These are phyloP conservation scores for Sialis fuliginosa DNA, from an alignment of 2,888 invertebrate genomes.

Conservation along the genomic window DNA sequence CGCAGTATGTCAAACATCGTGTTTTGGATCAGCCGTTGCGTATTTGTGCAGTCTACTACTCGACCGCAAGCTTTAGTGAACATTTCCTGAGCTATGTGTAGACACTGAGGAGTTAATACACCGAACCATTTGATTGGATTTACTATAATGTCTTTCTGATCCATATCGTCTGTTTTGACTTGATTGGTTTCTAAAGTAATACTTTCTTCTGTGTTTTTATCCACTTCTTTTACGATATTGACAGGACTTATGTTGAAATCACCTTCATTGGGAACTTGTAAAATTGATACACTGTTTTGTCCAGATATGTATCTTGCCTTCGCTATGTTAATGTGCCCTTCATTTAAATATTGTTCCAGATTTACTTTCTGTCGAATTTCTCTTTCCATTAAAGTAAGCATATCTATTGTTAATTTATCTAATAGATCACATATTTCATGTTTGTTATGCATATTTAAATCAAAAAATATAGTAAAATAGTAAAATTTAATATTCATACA, in stretches of 20 bases:
- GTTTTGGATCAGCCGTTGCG: conserved; percentile 39
- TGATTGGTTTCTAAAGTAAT: conserved; percentile 20
- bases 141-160: conserved; percentile 19
- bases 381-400: conserved; percentile 56
- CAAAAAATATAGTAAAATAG: no score
- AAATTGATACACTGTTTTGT: conserved; percentile 46
- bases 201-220: conserved; percentile 15
- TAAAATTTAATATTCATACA: no score
- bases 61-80: conserved; percentile 53
- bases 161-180: conserved; percentile 22
- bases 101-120: conserved; percentile 60
- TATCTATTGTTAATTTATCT: conserved; percentile 49
- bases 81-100: conserved; percentile 54
- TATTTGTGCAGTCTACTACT: conserved; percentile 47
- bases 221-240: conserved; percentile 18
- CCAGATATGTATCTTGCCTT: conserved; percentile 68
- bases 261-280: conserved; percentile 52
- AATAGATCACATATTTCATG: conserved; percentile 36
- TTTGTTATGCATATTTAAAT: conserved; percentile 12
- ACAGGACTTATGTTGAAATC: conserved; percentile 30
- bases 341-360: conserved; percentile 48
- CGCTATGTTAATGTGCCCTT: conserved; percentile 55
- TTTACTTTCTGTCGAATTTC: conserved; percentile 47
- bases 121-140: conserved; percentile 81
- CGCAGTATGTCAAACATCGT: conserved; percentile 20